Base-by-base conservation (phyloP, 2,113 vertebrate species). In the Tychaedon coryphoeus region DNA sequence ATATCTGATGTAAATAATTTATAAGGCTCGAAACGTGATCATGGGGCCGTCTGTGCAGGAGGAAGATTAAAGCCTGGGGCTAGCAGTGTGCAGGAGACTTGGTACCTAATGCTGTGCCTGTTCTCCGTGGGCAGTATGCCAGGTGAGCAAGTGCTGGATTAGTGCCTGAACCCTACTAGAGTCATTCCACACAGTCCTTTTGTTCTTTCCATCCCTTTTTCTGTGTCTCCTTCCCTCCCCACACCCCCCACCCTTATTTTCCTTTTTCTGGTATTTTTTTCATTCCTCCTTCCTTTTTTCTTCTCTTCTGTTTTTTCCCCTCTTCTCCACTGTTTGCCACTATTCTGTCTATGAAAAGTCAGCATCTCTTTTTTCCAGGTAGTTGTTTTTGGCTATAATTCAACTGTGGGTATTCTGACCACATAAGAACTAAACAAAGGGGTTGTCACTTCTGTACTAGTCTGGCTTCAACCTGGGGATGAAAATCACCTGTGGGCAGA, bases 1-100 rank as follows among this genome's bases (percentile, higher is more conserved):
- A 6, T 88, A 92, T 94, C 72, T 57, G 86, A 48, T 75, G 62
- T 94, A 86, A 94, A 97, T 97, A 93, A 97, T 97, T 95, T 85
- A 96, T 66, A 72, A 90, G 77, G 71, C 76, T 85, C 1, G 95
- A 96, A 95, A 96, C 28, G 14, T n/a, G 73, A 96, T 90, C 91
- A 6, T n/a, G 58, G 36, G 40, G 36, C 86, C 1, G 45, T 91
- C 95, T 96, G 92, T 62, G 84, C 77, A 70, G 50, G 64, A 82
- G 71, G 72, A 89, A 89, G 77, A 83, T 47, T 90, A 42, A 75
- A 96, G 77, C 84, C 70, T 4, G 14, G 36, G 47, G 74, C 81
- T 25, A 17, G 50, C 80, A 89, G 33, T 2, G 1, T 61, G 50
- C 47, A 12, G 74, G 76, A 81, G 66, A 88, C 25, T 25, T 84